Percentiles rank a stretch among this genome's conserved stretches.
Conservation (phyloP, 2,797 vertebrate genomes). For the Urosaurus nigricauda region DNA sequence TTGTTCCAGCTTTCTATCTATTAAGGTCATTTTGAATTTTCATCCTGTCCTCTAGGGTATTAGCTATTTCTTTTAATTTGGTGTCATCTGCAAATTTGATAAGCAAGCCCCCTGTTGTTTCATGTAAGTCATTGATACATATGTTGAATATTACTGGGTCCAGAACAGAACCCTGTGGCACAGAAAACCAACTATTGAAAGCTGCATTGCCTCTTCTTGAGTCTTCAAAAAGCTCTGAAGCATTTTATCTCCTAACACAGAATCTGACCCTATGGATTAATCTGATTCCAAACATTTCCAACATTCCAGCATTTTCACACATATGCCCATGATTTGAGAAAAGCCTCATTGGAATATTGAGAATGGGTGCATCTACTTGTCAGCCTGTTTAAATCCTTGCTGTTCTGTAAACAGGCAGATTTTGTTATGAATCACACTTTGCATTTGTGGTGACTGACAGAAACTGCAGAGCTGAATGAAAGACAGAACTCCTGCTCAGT, state of each 20-base stretch:
- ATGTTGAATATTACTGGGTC: no score
- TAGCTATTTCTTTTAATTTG: no score
- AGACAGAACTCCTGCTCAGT: not conserved
- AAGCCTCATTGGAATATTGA: not conserved
- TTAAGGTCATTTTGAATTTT: no score
- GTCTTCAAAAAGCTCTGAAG: no score
- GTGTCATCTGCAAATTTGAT: no score
- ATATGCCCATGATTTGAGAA: not conserved
- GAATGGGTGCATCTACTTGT: not conserved
- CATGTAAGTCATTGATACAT: no score
- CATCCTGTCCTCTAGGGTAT: no score
- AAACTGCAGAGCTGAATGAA: not conserved
- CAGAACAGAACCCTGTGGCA: no score
- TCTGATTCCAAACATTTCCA: not conserved
- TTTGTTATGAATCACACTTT: slow-evolving; percentile 10
- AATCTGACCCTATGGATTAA: not conserved
- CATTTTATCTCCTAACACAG: not conserved
- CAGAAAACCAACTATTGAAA: no score
- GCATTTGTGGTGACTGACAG: slow-evolving; percentile 31
- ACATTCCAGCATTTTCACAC: not conserved
- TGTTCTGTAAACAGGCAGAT: not conserved
- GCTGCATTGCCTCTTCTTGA: no score
- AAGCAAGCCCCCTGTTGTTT: no score
- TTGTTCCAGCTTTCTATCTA: no score
- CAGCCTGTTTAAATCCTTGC: not conserved